Evolutionary conservation across 2,797 vertebrate genomes (phyloP).

Genomic region (Peromyscus attwateri): DNA sequence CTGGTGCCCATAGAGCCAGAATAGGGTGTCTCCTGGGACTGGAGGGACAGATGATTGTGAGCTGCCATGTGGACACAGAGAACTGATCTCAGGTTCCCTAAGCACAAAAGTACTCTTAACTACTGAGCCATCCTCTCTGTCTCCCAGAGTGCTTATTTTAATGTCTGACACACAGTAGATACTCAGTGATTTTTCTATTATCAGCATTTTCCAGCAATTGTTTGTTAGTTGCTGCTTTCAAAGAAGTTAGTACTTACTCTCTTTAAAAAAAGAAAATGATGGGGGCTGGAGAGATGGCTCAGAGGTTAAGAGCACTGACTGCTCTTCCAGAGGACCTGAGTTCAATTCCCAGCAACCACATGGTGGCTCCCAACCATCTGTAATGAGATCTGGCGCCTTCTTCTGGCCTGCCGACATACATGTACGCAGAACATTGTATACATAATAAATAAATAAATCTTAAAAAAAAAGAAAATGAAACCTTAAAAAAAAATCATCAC

Average conservation of each 20-base stretch:
- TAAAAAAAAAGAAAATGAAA: neutral
- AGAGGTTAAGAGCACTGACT: no score
- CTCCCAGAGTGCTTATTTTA: neutral
- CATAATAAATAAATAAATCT: no score
- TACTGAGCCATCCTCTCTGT: neutral
- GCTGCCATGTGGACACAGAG: neutral
- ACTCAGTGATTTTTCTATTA: neutral
- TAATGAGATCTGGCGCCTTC: no score
- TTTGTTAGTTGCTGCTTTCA: neutral
- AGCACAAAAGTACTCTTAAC: neutral
- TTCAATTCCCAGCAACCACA: no score
- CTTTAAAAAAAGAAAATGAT: neutral
- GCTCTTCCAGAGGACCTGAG: no score
- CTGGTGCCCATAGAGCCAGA: neutral
- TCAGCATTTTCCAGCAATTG: neutral
- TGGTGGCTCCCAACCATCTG: no score
- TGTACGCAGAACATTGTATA: no score
- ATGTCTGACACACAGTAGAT: neutral
- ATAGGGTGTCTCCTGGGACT: no score
- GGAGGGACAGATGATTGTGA: neutral
- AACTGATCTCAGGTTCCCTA: neutral
- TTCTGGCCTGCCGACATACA: no score
- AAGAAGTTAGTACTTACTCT: constrained; percentile 37
- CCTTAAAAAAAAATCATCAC: neutral
- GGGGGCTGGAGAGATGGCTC: no score